Conservation (phyloP, 2,888 invertebrate species). For the Nymphalis urticae region DNA sequence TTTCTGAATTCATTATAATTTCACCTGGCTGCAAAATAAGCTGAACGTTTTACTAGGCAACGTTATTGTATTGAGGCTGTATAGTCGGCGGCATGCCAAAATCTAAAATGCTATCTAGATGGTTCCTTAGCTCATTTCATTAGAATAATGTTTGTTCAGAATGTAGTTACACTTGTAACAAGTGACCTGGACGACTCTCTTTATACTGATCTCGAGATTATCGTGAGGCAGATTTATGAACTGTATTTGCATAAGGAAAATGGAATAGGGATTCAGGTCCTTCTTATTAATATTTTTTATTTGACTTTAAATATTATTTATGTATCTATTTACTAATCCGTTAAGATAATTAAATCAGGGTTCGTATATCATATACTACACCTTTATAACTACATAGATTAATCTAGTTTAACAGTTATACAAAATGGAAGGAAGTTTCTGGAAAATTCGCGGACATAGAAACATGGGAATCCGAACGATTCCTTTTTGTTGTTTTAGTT, state of each 20-base stretch:
- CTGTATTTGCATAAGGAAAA: background rate
- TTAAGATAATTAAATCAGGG: too few species aligned
- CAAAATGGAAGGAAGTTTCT: too few species aligned
- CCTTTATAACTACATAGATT: too few species aligned
- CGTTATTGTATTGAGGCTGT: conserved; percentile 15
- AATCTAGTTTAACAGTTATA: too few species aligned
- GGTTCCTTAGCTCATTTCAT: conserved; percentile 35
- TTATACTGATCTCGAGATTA: background rate
- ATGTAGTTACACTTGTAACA: conserved; percentile 6
- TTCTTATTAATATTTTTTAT: too few species aligned
- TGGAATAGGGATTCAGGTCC: background rate
- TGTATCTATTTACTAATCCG: too few species aligned
- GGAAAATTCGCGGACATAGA: too few species aligned
- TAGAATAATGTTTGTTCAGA: conserved; percentile 30
- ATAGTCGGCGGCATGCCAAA: conserved; percentile 37
- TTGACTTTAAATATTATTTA: too few species aligned
- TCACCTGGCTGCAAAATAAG: conserved; percentile 17
- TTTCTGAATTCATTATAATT: conserved; percentile 3
- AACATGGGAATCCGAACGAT: too few species aligned
- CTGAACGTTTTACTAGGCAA: conserved; percentile 17
- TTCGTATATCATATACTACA: too few species aligned
- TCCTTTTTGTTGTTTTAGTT: too few species aligned
- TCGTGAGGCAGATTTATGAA: background rate
- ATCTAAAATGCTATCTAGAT: conserved; percentile 29
- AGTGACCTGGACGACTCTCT: background rate